These are phyloP conservation scores for Drosophila tsacasi DNA, from an alignment of 1,140 invertebrate species.

Conservation along the genomic window DNA sequence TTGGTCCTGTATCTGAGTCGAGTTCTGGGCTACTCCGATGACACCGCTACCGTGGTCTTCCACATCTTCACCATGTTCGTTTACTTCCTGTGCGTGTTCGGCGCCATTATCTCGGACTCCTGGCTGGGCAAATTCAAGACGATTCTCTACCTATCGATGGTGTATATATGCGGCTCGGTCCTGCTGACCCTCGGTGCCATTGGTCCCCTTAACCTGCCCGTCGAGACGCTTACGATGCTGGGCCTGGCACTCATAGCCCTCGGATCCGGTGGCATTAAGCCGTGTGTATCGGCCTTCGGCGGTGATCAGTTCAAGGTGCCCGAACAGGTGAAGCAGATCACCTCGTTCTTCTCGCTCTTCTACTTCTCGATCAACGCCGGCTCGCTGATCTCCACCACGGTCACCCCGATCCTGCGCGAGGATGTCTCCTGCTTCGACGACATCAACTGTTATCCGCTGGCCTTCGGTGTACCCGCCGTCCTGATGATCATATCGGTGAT, in stretches of 20 bases:
- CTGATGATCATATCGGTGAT: constrained; percentile 94
- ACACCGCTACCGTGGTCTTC: constrained; percentile 91
- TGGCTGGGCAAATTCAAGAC: constrained; percentile 94
- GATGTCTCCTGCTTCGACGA: constrained; percentile 93
- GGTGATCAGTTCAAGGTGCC: constrained; percentile 97
- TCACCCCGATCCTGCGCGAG: constrained; percentile 94
- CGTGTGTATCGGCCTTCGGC: constrained; percentile 98
- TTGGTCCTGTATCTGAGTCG: constrained; percentile 91
- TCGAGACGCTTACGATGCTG: constrained; percentile 89
- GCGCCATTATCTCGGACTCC: constrained; percentile 93
- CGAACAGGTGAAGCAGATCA: constrained; percentile 91
- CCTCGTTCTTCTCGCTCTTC: constrained; percentile 96
- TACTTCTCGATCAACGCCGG: constrained; percentile 98
- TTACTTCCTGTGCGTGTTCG: constrained; percentile 92
- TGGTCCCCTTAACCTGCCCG: constrained; percentile 87
- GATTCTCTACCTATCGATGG: constrained; percentile 94
- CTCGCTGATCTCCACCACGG: constrained; percentile 94
- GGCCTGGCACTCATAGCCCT: constrained; percentile 94
- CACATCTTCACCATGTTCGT: constrained; percentile 93
- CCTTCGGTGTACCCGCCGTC: constrained; percentile 95
- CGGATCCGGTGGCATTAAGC: constrained; percentile 98
- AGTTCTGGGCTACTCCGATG: constrained; percentile 88
- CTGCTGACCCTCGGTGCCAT: constrained; percentile 90
- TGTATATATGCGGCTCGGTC: constrained; percentile 95
- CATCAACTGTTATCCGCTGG: constrained; percentile 94